These are phyloP conservation scores for Melinaea menophilus DNA, from an alignment of 2,888 invertebrate species.

Conservation along the genomic window DNA sequence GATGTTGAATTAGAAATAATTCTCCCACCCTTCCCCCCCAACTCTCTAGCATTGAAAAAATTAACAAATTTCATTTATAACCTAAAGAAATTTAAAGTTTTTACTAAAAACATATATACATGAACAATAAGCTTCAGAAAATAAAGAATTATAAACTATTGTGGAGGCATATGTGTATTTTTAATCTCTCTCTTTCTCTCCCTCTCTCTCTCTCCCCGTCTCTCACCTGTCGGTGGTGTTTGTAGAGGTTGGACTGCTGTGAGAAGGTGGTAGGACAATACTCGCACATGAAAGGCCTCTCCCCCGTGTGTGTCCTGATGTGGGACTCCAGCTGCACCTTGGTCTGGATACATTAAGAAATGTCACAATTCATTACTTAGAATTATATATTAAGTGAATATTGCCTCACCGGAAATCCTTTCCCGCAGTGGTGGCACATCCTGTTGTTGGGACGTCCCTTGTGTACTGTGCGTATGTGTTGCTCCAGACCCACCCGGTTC, in stretches of 20 bases:
- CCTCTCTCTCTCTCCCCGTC: no score
- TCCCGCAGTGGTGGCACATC: slow-evolving; percentile 69
- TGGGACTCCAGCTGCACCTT: slow-evolving; percentile 66
- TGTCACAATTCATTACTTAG: no score
- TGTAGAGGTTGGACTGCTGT: slow-evolving; percentile 54
- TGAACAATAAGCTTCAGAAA: no score
- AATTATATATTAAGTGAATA: not conserved
- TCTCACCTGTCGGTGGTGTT: slow-evolving; percentile 61
- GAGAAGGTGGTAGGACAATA: slow-evolving; percentile 34
- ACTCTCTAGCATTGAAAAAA: no score
- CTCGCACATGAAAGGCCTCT: slow-evolving; percentile 38
- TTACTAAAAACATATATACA: no score
- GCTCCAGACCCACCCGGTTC: slow-evolving; percentile 63
- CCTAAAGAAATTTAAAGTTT: no score
- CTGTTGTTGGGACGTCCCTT: slow-evolving; percentile 61
- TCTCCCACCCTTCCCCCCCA: no score
- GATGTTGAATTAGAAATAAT: no score
- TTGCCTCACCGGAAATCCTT: slow-evolving; percentile 62
- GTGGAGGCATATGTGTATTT: no score
- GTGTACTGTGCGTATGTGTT: slow-evolving; percentile 66
- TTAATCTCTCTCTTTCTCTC: no score
- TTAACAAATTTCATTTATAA: no score
- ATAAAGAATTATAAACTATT: no score
- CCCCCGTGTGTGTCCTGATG: slow-evolving; percentile 58
- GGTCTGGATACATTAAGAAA: slow-evolving; percentile 43